A percentile compares a stretch with the other conserved stretches of the same genome.
These are phyloP conservation scores for Mactra quadrangularis DNA, from an alignment of 1,140 invertebrate genomes.

Conservation along the genomic window DNA sequence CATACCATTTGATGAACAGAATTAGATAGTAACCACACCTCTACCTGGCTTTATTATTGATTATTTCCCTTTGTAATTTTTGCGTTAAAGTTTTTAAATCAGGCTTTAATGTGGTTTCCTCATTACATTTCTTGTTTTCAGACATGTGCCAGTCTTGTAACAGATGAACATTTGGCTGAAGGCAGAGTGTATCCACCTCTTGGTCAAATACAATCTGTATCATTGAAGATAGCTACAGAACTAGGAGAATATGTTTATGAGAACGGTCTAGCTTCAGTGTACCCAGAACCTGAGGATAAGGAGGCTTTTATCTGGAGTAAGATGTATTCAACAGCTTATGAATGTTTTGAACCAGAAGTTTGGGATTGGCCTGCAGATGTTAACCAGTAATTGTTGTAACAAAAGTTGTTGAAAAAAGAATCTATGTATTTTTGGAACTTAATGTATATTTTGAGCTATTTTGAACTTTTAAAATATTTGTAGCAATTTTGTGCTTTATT, in stretches of 20 bases:
- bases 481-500: no score
- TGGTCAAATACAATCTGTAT: conserved; percentile 93
- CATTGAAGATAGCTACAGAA: conserved; percentile 92
- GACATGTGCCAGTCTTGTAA: conserved; percentile 93
- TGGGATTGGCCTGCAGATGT: conserved; percentile 84
- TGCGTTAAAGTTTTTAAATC: no score
- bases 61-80: no score
- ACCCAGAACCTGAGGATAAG: conserved; percentile 86
- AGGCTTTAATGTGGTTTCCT: no score
- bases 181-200: conserved; percentile 98
- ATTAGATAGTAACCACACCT: no score
- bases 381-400: no score
- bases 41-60: no score
- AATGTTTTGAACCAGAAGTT: conserved; percentile 83
- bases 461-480: no score
- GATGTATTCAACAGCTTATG: conserved; percentile 85
- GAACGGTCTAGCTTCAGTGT: conserved; percentile 84
- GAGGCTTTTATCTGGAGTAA: conserved; percentile 83
- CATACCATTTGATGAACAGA: no score
- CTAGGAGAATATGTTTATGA: conserved; percentile 95
- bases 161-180: conserved; percentile 90
- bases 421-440: no score
- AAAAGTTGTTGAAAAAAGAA: no score
- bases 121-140: conserved; percentile 80
- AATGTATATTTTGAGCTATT: no score